Base-by-base conservation (phyloP, 2,888 invertebrate species). In the Kryphioiulus occultus region DNA sequence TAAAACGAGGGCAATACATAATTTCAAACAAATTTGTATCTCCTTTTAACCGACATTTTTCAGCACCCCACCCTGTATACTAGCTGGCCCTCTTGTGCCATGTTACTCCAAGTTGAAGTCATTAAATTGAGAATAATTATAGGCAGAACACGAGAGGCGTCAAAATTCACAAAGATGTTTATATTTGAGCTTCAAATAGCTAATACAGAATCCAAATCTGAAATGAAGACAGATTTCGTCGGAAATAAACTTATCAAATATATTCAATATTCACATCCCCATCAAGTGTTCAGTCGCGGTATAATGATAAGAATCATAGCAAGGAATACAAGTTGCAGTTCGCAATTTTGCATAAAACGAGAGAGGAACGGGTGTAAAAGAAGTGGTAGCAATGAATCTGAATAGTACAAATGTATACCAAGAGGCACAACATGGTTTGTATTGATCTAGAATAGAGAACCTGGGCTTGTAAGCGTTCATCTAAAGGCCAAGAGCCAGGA, bases 391-490 rank as follows among this genome's bases (percentile, higher is more conserved):
- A 59, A 59, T 59, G 22, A 59, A 59, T 59, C 59, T 0, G 59
- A 59, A 59, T 59, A 59, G 59, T 59, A 59, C 59, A 59, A 59
- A 59, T 59, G 59, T 59, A 59, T 59, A 59, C 59, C 59, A 59
- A 59, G 59, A 59, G 59, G 59, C 59, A 59, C 59, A 59, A 59
- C 59, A 59, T 59, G 59, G 59, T 59, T 59, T 59, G 59, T 59
- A 59, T 59, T 59, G 59, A 59, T 59, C 59, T 59, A 59, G 59
- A 59, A 59, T 59, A 59, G 59, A 59, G 59, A 59, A 22, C 59
- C 59, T 59, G 59, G 59, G n/a, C 59, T 59, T 59, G 59, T 59
- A 59, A 59, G 59, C 59, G 59, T 59, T 59, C 22, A n/a, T 59
- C 59, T 59, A 59, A 59, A 59, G 59, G 59, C 59, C 59, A 22